phyloP scores from a whole-genome alignment of 37 sponge, comb jelly and placozoan genomes.

The Amphimedon queenslandica region DNA sequence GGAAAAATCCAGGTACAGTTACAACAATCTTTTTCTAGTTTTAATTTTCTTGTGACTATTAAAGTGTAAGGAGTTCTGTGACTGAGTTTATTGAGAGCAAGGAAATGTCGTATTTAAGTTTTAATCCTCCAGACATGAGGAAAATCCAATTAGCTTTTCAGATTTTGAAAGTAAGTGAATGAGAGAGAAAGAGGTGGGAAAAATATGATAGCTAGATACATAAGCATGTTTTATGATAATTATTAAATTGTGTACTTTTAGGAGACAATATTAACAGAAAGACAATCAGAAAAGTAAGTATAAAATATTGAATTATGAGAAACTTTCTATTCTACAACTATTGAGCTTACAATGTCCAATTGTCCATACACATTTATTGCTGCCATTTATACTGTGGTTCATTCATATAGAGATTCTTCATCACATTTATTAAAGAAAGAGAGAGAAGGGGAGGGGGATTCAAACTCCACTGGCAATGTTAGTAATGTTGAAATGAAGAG shows the following conservation, averaged over 20 bases:
- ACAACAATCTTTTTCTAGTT: background rate
- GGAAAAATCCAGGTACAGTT: constrained; percentile 58
- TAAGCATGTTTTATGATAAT: no score
- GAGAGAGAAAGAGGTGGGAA: no score
- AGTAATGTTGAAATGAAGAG: constrained; percentile 46
- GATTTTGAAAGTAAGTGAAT: constrained; percentile 53
- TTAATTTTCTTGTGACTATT: background rate
- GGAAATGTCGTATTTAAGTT: no score
- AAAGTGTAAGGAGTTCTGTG: background rate
- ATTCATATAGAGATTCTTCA: no score
- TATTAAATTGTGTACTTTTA: no score
- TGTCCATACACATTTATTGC: no score
- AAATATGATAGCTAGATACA: no score
- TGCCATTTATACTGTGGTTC: background rate
- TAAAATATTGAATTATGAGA: background rate
- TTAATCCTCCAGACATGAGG: constrained; percentile 93
- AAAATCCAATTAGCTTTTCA: constrained; percentile 88
- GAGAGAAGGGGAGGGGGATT: no score
- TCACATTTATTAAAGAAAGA: no score
- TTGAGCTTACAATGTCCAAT: background rate
- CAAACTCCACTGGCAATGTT: no score
- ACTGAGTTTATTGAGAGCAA: background rate
- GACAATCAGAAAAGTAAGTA: constrained; percentile 12
- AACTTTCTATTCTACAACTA: background rate
- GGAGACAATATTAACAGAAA: background rate